A percentile compares a stretch with the other conserved stretches of the same genome.
Conservation (phyloP, 2,888 invertebrate genomes). For the Leptopterna dolabrata region DNA sequence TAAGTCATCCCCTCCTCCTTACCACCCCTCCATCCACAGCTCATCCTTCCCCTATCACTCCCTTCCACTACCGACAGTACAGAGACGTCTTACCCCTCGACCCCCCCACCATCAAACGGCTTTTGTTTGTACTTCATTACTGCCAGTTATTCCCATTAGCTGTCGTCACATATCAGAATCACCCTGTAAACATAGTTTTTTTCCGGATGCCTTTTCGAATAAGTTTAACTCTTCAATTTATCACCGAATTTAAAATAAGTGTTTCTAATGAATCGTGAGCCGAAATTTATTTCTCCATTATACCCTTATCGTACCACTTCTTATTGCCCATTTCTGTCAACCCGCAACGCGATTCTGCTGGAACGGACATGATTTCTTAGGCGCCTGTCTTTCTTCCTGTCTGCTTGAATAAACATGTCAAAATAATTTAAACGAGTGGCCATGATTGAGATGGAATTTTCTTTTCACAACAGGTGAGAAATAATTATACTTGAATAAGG, state of each 20-base stretch:
- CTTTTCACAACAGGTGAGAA: too few relatives aligned
- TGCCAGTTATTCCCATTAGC: constrained; percentile 51
- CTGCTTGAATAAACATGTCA: neutral
- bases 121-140: constrained; percentile 55
- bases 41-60: neutral
- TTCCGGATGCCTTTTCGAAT: constrained; percentile 4
- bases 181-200: constrained; percentile 52
- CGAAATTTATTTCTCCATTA: constrained; percentile 45
- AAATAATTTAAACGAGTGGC: neutral
- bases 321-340: neutral
- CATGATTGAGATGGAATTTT: too few relatives aligned
- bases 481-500: too few relatives aligned
- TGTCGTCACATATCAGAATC: constrained; percentile 55
- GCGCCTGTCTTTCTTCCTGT: neutral
- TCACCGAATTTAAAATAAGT: constrained; percentile 27
- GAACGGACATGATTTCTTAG: neutral
- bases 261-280: constrained; percentile 30
- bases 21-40: neutral
- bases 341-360: neutral
- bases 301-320: neutral
- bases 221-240: constrained; percentile 22
- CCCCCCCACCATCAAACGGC: neutral
- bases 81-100: constrained; percentile 19
- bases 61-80: neutral
- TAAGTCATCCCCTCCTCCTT: constrained; percentile 18